A percentile compares a stretch with the other conserved stretches of the same genome.
These are phyloP conservation scores for Heliconius hortense DNA, from an alignment of 2,888 invertebrate species.

Conservation along the genomic window DNA sequence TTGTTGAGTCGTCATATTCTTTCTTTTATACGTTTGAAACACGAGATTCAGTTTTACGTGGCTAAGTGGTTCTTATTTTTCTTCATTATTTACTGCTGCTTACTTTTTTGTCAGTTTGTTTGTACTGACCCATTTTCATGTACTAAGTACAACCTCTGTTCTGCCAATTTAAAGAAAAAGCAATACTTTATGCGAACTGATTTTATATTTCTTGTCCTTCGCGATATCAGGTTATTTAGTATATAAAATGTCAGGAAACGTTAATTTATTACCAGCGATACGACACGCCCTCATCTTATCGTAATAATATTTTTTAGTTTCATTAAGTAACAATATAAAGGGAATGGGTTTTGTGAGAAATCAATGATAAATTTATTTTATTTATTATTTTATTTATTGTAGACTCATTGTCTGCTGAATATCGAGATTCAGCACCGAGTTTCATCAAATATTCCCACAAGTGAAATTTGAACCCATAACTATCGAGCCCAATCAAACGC, in stretches of 20 bases:
- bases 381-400: background rate
- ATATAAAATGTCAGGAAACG: slow-evolving; percentile 3
- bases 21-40: slow-evolving; percentile 41
- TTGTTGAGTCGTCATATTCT: slow-evolving; percentile 31
- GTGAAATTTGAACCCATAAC: background rate
- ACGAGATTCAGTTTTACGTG: slow-evolving; percentile 41
- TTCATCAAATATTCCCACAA: background rate
- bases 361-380: background rate
- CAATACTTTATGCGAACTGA: slow-evolving; percentile 16
- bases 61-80: slow-evolving; percentile 46
- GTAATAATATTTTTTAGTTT: background rate
- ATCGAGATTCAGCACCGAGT: no score
- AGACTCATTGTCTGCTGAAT: no score
- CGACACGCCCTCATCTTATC: slow-evolving; percentile 4
- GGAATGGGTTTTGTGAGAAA: background rate
- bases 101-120: slow-evolving; percentile 34
- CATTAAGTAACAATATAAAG: background rate
- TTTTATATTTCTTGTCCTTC: slow-evolving; percentile 9
- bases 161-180: slow-evolving; percentile 30
- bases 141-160: slow-evolving; percentile 29
- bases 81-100: slow-evolving; percentile 37
- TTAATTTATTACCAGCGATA: slow-evolving; percentile 18
- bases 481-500: background rate
- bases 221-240: slow-evolving; percentile 3
- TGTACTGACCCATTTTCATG: slow-evolving; percentile 32